Evolutionary conservation across 2,888 invertebrate species (phyloP).

Genomic region (Bombylius major): DNA sequence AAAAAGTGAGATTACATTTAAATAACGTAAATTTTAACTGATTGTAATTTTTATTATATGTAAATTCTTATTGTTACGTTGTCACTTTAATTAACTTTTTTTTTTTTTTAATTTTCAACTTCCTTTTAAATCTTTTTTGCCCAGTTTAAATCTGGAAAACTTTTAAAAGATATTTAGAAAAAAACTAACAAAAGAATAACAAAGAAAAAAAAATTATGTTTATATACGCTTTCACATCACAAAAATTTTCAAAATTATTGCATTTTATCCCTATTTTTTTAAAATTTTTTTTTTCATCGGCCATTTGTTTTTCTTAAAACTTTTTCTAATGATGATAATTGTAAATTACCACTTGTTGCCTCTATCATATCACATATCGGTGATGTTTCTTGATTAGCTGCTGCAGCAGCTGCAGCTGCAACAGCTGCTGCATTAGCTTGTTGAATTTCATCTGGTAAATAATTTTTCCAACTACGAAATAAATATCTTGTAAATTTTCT

Average conservation of each 20-base stretch:
- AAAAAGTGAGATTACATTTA: too few species aligned
- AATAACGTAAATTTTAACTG: too few species aligned
- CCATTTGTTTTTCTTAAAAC: neutral
- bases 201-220: too few species aligned
- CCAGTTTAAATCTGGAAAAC: too few species aligned
- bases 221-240: too few species aligned
- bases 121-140: too few species aligned
- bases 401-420: constrained; percentile 17
- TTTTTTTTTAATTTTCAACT: too few species aligned
- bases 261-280: neutral
- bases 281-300: neutral
- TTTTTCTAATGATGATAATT: neutral
- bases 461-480: constrained; percentile 88
- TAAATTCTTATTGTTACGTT: too few species aligned
- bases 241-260: neutral
- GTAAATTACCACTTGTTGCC: neutral
- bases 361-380: neutral
- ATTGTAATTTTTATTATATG: too few species aligned
- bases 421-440: constrained; percentile 18
- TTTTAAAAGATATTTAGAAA: too few species aligned
- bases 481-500: constrained; percentile 83
- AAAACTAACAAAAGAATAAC: too few species aligned
- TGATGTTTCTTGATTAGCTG: neutral
- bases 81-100: too few species aligned
- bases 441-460: constrained; percentile 63